Percentiles rank a stretch among this genome's conserved stretches.
Conservation (phyloP, 2,888 invertebrate species). For the Meliscaeva auricollis region DNA sequence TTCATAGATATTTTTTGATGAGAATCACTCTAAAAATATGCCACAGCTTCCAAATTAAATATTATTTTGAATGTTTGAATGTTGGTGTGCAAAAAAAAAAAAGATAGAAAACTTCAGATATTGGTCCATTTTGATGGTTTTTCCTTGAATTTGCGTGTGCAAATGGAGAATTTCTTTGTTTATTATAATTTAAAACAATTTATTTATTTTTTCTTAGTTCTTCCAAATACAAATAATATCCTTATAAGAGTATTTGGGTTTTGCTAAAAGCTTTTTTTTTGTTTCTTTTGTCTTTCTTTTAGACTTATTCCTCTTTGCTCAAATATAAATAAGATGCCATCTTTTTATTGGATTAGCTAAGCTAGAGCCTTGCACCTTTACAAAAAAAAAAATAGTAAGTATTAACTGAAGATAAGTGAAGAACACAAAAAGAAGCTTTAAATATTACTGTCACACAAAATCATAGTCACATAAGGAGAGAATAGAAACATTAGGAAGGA, state of each 20-base stretch:
- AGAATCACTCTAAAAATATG: slow-evolving; percentile 76
- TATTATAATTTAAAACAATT: slow-evolving; percentile 22
- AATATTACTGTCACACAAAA: not conserved
- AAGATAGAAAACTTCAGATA: slow-evolving; percentile 19
- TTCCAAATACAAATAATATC: not conserved
- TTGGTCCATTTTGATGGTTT: slow-evolving; percentile 42
- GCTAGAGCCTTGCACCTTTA: slow-evolving; percentile 34
- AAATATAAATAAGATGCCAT: slow-evolving; percentile 63
- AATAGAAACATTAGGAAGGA: slow-evolving; percentile 44
- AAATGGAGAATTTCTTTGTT: slow-evolving; percentile 46
- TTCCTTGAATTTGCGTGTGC: slow-evolving; percentile 58
- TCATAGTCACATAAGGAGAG: slow-evolving; percentile 49
- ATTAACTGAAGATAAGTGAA: not conserved
- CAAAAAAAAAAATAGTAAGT: slow-evolving; percentile 53
- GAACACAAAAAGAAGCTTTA: not conserved
- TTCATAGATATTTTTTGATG: slow-evolving; percentile 75
- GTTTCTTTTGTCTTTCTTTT: slow-evolving; percentile 24
- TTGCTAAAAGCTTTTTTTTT: slow-evolving; percentile 23
- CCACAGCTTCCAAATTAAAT: slow-evolving; percentile 71
- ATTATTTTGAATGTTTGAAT: slow-evolving; percentile 25
- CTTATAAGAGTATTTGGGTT: not conserved
- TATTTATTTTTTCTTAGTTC: not conserved
- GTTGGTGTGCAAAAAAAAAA: slow-evolving; percentile 52
- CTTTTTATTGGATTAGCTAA: slow-evolving; percentile 64
- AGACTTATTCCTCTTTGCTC: slow-evolving; percentile 57